phyloP scores from a whole-genome alignment of 2,888 invertebrate genomes.

The Euzophera pinguis region DNA sequence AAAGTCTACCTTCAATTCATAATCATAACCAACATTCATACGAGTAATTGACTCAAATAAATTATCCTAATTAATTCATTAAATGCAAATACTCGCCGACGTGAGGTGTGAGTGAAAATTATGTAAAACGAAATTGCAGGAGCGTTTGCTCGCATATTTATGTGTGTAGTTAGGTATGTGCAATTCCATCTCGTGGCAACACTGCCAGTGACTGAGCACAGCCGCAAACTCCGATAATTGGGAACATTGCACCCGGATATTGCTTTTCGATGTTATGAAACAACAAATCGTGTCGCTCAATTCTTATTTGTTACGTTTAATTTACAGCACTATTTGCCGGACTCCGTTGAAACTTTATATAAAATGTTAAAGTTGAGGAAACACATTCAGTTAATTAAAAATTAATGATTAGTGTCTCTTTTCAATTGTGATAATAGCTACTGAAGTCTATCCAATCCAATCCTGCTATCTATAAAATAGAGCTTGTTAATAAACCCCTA shows the following conservation, averaged over 20 bases:
- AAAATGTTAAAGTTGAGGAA: too few species aligned
- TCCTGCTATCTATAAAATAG: too few species aligned
- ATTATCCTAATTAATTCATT: slow-evolving; percentile 9
- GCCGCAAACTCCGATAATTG: slow-evolving; percentile 55
- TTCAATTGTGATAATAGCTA: too few species aligned
- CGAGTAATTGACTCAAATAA: background rate
- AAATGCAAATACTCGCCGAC: slow-evolving; percentile 5
- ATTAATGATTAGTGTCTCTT: too few species aligned
- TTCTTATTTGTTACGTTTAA: background rate
- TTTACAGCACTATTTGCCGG: background rate
- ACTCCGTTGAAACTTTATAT: background rate
- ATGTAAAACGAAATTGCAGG: slow-evolving; percentile 11
- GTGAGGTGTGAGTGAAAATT: slow-evolving; percentile 9
- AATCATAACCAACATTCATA: background rate
- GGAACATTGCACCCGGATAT: slow-evolving; percentile 25
- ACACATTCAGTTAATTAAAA: too few species aligned
- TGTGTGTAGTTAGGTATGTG: slow-evolving; percentile 16
- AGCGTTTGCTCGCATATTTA: slow-evolving; percentile 12
- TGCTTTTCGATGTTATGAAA: slow-evolving; percentile 21
- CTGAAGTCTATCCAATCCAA: too few species aligned
- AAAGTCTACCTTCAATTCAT: background rate
- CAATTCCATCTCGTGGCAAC: slow-evolving; percentile 44
- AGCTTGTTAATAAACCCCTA: too few species aligned
- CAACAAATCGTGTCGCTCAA: slow-evolving; percentile 24
- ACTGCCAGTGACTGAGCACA: slow-evolving; percentile 36